phyloP scores from a whole-genome alignment of 2,888 invertebrate species.

The Cyrtodaria siliqua region DNA sequence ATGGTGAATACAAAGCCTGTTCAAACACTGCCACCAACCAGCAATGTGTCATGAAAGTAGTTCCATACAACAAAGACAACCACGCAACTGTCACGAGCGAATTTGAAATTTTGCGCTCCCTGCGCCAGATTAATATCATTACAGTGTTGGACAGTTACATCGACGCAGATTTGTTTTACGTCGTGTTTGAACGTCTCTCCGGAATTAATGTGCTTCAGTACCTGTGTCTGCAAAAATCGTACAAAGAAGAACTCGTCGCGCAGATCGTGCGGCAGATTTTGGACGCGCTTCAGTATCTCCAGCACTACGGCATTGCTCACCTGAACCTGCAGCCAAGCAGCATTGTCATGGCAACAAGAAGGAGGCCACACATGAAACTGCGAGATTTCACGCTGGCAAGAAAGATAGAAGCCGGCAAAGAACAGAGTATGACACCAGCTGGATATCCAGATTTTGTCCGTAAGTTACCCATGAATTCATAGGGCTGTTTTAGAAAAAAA shows the following conservation, averaged over 20 bases:
- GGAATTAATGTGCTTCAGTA: slow-evolving; percentile 97
- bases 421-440: slow-evolving; percentile 71
- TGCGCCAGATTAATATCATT: slow-evolving; percentile 95
- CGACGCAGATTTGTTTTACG: slow-evolving; percentile 81
- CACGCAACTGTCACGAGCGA: slow-evolving; percentile 90
- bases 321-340: slow-evolving; percentile 95
- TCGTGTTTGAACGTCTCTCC: slow-evolving; percentile 88
- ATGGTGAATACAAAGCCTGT: slow-evolving; percentile 83
- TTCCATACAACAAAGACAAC: slow-evolving; percentile 73
- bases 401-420: slow-evolving; percentile 72
- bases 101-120: slow-evolving; percentile 91
- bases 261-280: slow-evolving; percentile 92
- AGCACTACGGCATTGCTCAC: slow-evolving; percentile 92
- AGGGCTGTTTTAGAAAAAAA: no score
- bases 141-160: slow-evolving; percentile 87
- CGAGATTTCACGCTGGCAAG: slow-evolving; percentile 96
- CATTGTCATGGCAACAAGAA: slow-evolving; percentile 93
- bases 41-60: slow-evolving; percentile 94
- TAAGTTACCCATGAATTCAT: no score
- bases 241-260: slow-evolving; percentile 96
- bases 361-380: slow-evolving; percentile 90
- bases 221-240: slow-evolving; percentile 94
- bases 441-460: slow-evolving; percentile 84
- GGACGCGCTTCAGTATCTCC: slow-evolving; percentile 92
- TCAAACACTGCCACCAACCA: slow-evolving; percentile 87